phyloP scores from a whole-genome alignment of 2,113 vertebrate species.

The Stegostoma tigrinum region DNA sequence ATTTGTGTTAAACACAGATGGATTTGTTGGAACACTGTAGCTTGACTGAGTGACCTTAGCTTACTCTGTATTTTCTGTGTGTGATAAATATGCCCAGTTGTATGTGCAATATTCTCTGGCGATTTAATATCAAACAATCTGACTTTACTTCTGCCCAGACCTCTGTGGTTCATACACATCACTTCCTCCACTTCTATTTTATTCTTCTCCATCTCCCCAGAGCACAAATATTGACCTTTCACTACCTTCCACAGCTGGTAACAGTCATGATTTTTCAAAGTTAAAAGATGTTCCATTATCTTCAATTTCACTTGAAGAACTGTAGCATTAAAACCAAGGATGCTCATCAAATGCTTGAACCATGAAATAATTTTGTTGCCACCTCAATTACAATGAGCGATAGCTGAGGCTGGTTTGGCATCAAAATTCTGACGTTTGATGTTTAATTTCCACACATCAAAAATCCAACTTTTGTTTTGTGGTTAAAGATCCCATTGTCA shows the following conservation, averaged over 20 bases:
- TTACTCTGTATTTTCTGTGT: background rate
- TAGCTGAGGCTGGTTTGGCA: too few relatives aligned
- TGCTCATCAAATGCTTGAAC: too few relatives aligned
- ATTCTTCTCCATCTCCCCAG: background rate
- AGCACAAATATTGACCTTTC: background rate
- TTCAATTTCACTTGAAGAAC: too few relatives aligned
- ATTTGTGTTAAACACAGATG: background rate
- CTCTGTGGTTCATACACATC: background rate
- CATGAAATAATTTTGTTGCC: too few relatives aligned
- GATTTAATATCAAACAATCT: background rate
- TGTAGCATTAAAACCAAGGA: too few relatives aligned
- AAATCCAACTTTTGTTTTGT: too few relatives aligned
- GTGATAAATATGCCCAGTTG: background rate
- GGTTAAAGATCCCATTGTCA: too few relatives aligned
- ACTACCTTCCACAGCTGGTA: background rate
- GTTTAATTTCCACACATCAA: too few relatives aligned
- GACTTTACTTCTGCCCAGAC: background rate
- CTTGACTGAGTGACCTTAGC: background rate
- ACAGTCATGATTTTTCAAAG: too few relatives aligned
- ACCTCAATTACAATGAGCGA: too few relatives aligned
- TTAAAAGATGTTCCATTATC: too few relatives aligned
- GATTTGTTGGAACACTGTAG: background rate
- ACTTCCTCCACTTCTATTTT: background rate
- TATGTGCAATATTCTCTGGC: background rate
- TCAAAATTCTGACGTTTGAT: too few relatives aligned